Percentiles rank a stretch among this genome's conserved stretches.
These are phyloP conservation scores for Mamestra brassicae DNA, from an alignment of 2,888 invertebrate genomes.

Conservation along the genomic window DNA sequence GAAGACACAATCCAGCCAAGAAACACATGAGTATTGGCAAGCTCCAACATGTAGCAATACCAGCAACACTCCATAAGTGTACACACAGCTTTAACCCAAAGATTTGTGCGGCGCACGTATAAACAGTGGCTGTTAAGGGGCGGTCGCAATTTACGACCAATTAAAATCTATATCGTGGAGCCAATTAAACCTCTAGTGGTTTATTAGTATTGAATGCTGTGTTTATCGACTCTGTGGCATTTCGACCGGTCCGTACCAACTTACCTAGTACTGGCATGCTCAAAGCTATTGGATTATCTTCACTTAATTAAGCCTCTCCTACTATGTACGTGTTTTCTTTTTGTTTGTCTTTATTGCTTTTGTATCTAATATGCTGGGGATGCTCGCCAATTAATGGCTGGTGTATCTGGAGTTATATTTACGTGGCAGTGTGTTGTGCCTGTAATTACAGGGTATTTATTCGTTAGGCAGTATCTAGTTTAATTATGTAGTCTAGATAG, in stretches of 20 bases:
- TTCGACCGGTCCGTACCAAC: slow-evolving; percentile 69
- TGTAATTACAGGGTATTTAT: slow-evolving; percentile 4
- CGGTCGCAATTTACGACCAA: slow-evolving; percentile 84
- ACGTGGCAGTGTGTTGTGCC: neutral
- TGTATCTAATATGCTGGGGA: slow-evolving; percentile 30
- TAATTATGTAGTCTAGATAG: slow-evolving; percentile 40
- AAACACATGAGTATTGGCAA: slow-evolving; percentile 25
- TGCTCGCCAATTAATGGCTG: slow-evolving; percentile 43
- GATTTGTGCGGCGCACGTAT: slow-evolving; percentile 73
- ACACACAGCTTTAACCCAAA: slow-evolving; percentile 70
- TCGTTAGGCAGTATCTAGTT: slow-evolving; percentile 2
- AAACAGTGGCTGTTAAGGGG: slow-evolving; percentile 79
- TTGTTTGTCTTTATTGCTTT: slow-evolving; percentile 34
- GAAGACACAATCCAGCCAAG: neutral
- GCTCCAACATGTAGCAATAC: slow-evolving; percentile 14
- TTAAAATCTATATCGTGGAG: slow-evolving; percentile 87
- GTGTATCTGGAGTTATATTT: slow-evolving; percentile 33
- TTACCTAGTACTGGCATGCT: slow-evolving; percentile 49
- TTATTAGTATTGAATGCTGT: slow-evolving; percentile 81
- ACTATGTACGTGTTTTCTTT: slow-evolving; percentile 53
- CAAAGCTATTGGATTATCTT: slow-evolving; percentile 64
- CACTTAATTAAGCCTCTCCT: slow-evolving; percentile 63
- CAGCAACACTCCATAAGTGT: slow-evolving; percentile 54
- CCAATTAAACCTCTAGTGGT: slow-evolving; percentile 86
- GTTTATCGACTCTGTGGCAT: slow-evolving; percentile 77